Conservation (phyloP, 64 coral and sea anemone genomes). For the Dendronephthya gigantea region DNA sequence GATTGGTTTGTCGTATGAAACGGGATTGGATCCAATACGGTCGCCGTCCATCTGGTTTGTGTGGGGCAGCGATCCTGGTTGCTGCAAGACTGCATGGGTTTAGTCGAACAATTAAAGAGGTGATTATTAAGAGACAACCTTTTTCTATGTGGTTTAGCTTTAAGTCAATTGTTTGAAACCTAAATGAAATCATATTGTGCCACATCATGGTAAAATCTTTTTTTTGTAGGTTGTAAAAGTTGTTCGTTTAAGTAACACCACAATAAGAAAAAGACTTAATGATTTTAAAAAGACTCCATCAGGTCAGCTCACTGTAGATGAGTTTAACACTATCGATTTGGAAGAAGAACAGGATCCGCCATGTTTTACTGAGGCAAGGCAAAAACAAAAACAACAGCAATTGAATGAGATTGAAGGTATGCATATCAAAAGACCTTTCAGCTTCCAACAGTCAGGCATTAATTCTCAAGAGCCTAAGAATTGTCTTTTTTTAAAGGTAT, state of each 20-base stretch:
- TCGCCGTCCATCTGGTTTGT: conserved; percentile 86
- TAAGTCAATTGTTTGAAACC: too few relatives aligned
- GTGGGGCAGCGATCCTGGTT: conserved; percentile 94
- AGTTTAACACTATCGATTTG: conserved; percentile 92
- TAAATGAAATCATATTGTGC: too few relatives aligned
- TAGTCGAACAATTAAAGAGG: conserved; percentile 71
- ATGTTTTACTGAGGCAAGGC: conserved; percentile 74
- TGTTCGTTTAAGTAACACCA: conserved; percentile 87
- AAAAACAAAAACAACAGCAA: conserved; percentile 70
- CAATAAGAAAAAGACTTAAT: conserved; percentile 77
- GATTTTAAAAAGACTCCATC: conserved; percentile 90
- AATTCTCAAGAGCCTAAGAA: too few relatives aligned
- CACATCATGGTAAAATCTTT: too few relatives aligned
- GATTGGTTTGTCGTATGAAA: conserved; percentile 82
- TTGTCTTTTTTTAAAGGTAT: background rate
- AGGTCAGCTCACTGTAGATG: conserved; percentile 90
- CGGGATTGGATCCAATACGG: conserved; percentile 99
- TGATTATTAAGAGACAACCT: too few relatives aligned
- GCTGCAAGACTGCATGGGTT: conserved; percentile 80
- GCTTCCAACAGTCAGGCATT: too few relatives aligned
- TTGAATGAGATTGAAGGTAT: background rate
- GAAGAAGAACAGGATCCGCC: conserved; percentile 98
- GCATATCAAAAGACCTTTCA: too few relatives aligned
- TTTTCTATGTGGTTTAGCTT: too few relatives aligned
- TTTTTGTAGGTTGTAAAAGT: conserved; percentile 43